phyloP scores from a whole-genome alignment of 2,888 invertebrate genomes.

The Archips crataeganus region DNA sequence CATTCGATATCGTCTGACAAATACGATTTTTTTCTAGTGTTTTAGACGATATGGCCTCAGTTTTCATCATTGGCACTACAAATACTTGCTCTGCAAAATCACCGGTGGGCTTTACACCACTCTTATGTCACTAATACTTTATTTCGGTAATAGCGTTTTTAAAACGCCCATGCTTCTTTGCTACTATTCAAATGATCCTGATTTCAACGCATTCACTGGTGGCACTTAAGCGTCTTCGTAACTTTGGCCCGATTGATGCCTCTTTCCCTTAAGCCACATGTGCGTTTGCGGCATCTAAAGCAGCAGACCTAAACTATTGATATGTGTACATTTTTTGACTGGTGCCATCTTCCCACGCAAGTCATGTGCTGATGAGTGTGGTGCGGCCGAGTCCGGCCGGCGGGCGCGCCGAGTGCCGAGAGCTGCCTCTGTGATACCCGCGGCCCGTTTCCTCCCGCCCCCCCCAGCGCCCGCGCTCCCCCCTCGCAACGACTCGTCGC shows the following conservation, averaged over 20 bases:
- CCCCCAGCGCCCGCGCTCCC: slow-evolving; percentile 20
- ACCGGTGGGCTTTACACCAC: background rate
- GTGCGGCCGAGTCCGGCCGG: background rate
- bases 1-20: no score
- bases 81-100: background rate
- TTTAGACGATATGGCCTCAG: no score
- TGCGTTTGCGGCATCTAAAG: no score
- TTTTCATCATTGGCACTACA: no score
- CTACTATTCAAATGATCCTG: no score
- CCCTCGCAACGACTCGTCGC: background rate
- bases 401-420: slow-evolving; percentile 53
- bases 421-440: slow-evolving; percentile 71
- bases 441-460: slow-evolving; percentile 51
- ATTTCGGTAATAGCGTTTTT: background rate
- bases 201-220: background rate
- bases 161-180: background rate
- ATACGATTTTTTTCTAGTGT: no score
- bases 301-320: no score
- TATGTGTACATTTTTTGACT: slow-evolving; percentile 2
- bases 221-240: no score
- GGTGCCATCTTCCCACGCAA: background rate
- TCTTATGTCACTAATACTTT: background rate
- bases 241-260: no score
- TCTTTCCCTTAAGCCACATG: no score
- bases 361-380: no score